phyloP scores from a whole-genome alignment of 1,140 invertebrate species.

The Caenorhabditis inopinata region DNA sequence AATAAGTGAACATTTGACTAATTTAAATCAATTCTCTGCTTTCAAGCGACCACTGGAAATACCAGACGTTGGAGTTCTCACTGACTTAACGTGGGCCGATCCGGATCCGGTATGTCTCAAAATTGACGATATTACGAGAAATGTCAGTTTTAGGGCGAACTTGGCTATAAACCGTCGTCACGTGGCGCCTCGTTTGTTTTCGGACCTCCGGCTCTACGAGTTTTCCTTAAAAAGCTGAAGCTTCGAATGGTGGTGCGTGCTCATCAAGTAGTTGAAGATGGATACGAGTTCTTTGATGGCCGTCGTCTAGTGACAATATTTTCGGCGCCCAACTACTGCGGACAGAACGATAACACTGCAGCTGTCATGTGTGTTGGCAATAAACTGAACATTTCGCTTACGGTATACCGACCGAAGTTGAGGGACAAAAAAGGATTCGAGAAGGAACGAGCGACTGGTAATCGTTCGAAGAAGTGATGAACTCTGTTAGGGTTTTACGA shows the following conservation, averaged over 20 bases:
- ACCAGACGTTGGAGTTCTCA: slow-evolving; percentile 98
- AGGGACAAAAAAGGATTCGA: not conserved
- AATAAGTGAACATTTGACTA: slow-evolving; percentile 13
- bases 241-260: slow-evolving; percentile 1
- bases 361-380: not conserved
- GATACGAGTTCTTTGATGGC: slow-evolving; percentile 70
- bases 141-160: not conserved
- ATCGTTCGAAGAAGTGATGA: not conserved
- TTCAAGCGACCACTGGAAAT: slow-evolving; percentile 78
- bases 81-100: slow-evolving; percentile 96
- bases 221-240: not conserved
- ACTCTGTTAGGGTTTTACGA: too few species aligned
- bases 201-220: not conserved
- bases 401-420: not conserved
- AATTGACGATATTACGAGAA: not conserved
- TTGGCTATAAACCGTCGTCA: not conserved
- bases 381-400: not conserved
- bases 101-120: slow-evolving; percentile 73
- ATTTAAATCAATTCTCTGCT: slow-evolving; percentile 19
- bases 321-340: slow-evolving; percentile 54
- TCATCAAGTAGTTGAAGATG: slow-evolving; percentile 69
- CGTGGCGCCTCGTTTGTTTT: not conserved
- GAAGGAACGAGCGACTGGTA: not conserved
- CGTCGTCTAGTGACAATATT: slow-evolving; percentile 50
- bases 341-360: slow-evolving; percentile 11